Evolutionary conservation across 2,113 vertebrate species (phyloP).

Genomic region (Phainopepla nitens): DNA sequence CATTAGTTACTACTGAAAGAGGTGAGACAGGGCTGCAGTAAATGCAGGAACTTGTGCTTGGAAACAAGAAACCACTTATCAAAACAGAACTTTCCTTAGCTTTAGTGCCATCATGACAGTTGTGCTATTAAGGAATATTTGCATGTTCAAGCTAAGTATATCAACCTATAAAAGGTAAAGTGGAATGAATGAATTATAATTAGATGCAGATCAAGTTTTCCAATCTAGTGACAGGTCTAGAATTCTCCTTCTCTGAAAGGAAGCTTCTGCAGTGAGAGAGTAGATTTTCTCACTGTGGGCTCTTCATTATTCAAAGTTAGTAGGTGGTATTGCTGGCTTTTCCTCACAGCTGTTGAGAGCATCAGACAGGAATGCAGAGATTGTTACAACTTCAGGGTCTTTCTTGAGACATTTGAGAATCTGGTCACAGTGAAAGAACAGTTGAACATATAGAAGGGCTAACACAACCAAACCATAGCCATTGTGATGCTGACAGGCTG

Average conservation of each 20-base stretch:
- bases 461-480: background rate
- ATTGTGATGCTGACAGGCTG: background rate
- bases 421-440: background rate
- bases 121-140: background rate
- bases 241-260: background rate
- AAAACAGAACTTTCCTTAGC: background rate
- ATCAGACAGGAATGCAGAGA: background rate
- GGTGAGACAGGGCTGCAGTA: background rate
- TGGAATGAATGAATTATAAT: background rate
- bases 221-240: background rate
- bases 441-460: rapidly evolving
- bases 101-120: background rate
- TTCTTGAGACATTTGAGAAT: background rate
- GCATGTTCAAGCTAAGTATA: background rate
- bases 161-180: background rate
- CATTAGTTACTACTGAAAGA: background rate
- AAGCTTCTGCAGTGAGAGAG: background rate
- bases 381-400: background rate
- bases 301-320: background rate
- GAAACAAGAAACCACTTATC: background rate
- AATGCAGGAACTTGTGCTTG: background rate
- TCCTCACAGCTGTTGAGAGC: background rate
- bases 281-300: background rate
- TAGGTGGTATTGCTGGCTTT: background rate
- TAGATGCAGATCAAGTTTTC: background rate